Base-by-base conservation (phyloP, 2,888 invertebrate genomes). In the Dichetophora obliterata region DNA sequence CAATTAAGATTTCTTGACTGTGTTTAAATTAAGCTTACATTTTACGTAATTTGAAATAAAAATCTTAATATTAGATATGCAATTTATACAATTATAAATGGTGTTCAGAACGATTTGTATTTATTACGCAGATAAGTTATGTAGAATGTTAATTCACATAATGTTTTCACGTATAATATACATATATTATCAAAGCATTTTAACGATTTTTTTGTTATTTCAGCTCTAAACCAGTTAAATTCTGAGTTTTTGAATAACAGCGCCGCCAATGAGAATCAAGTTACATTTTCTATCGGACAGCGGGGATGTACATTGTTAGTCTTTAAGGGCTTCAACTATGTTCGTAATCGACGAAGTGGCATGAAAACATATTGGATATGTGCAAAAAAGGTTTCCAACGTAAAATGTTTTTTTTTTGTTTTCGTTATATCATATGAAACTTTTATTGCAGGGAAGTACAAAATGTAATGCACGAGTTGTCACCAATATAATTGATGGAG, bases 301-400 rank as follows among this genome's bases (percentile, higher is more conserved):
- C 84, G 89, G 3, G 88, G 89, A n/a, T 88, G 88, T 70, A 86
- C 85, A 6, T 79, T 89, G 31, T 79, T 90, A 74, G 83, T 86
- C 6, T 85, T 87, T 11, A 86, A 88, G 69, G 88, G 88, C 0
- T 87, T 86, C 80, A 86, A 85, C 80, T 90, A 87, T 81, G 89
- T 89, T 37, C 85, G 88, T 34, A 90, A 90, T 82, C 85, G 89
- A 19, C 84, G 85, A n/a, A 87, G 86, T 74, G 89, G 88, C 1
- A 83, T 85, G 3, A 89, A 88, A 80, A 89, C 89, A 0, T 89
- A 89, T 78, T 89, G 89, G 89, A 88, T 89, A 76, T 89, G 89
- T 78, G 86, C 89, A 2, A 89, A 89, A 80, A 89, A 89, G 85
- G 89, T 89, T 75, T 81, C 79, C 75, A 14, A 50, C 14, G 9